Evolutionary conservation across 2,888 invertebrate species (phyloP), one percentile per base, ranked within the genome.

Genomic region (Camponotus fellah): DNA sequence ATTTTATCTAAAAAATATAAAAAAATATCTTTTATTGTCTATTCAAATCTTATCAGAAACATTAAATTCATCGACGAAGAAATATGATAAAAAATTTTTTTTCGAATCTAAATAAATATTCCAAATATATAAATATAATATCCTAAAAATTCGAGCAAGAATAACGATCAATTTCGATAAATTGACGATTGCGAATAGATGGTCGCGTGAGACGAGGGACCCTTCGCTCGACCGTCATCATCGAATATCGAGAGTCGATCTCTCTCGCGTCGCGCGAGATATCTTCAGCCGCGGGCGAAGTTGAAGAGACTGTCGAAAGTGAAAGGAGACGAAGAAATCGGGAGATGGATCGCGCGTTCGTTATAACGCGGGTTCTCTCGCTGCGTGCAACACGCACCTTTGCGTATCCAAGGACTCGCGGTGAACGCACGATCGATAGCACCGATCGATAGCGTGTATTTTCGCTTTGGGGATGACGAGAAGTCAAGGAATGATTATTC

Each of bases 261-360:
- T 79, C 58, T 79, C 66, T 8, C 68, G 14, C 26, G 26, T 68
- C 40, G 17, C 40, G 65, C 53, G n/a, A 53, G 84, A 85, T 86
- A 84, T 84, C 83, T 86, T 91, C 85, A 84, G 85, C 90, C 86
- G 85, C 86, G 82, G 86, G 87, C 84, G 76, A 72, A 83, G 60
- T 74, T 90, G 81, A 85, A 85, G 91, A 86, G 91, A 86, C 89
- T 88, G 91, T 92, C 90, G 92, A 92, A 92, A 92, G 92, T 92
- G 92, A 92, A 92, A 92, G 92, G 92, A 89, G 89, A 81, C 90
- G 90, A 91, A 91, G 91, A 91, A 90, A 91, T 91, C 91, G 86
- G 90, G 91, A 91, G 91, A 91, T 91, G 91, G 91, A 91, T 90
- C 91, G 89, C 84, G 87, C 89, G 89, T 90, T 90, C 90, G 86